phyloP scores from a whole-genome alignment of 2,797 vertebrate genomes.

The Serranus cabrilla region DNA sequence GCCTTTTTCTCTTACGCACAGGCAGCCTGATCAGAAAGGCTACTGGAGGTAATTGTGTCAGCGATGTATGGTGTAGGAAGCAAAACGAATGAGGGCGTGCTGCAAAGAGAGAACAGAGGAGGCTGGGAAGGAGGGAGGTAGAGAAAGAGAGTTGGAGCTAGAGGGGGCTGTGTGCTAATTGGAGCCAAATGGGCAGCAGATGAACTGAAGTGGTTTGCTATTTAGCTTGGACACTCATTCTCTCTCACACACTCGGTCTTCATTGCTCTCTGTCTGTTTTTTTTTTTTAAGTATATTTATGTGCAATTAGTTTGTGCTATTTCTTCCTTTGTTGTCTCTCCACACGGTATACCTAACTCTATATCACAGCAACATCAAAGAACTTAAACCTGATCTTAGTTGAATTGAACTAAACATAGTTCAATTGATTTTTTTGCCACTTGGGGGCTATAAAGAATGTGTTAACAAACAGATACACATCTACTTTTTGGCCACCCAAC shows the following conservation, averaged over 20 bases:
- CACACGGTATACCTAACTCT: constrained; percentile 6
- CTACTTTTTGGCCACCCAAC: not conserved
- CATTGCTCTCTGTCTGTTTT: constrained; percentile 22
- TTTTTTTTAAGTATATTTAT: constrained; percentile 31
- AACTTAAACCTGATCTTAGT: not conserved
- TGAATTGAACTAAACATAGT: not conserved
- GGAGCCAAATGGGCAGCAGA: constrained; percentile 81
- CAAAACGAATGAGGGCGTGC: constrained; percentile 26
- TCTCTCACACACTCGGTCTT: constrained; percentile 44
- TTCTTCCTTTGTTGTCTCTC: constrained; percentile 6
- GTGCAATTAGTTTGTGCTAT: constrained; percentile 15
- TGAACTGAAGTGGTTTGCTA: constrained; percentile 68
- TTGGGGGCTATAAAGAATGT: not conserved
- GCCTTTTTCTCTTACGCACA: constrained; percentile 15
- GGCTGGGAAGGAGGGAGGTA: constrained; percentile 52
- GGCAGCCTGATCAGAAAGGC: constrained; percentile 58
- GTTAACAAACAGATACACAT: not conserved
- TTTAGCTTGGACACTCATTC: constrained; percentile 41
- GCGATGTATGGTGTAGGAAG: constrained; percentile 66
- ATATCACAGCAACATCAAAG: constrained; percentile 3
- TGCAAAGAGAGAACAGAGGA: constrained; percentile 53
- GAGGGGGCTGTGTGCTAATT: constrained; percentile 78
- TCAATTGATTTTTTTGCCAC: not conserved
- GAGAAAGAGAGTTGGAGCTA: constrained; percentile 64
- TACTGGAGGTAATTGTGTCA: constrained; percentile 80